Base-by-base conservation (phyloP, 2,797 vertebrate species). In the Paramormyrops hopkinsi region DNA sequence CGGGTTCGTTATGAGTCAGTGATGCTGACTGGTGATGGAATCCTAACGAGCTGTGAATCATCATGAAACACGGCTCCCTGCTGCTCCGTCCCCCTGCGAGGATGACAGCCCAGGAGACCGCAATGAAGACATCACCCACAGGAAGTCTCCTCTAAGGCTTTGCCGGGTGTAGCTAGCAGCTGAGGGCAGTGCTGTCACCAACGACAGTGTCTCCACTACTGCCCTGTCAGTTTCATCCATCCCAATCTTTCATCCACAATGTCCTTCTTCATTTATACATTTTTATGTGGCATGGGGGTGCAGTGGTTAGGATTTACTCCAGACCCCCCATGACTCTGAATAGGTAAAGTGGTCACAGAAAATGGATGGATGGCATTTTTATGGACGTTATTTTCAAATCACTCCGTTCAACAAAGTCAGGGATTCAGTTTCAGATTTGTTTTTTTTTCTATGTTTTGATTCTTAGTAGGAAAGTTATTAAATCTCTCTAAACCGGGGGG, bases 41-140 rank as follows among this genome's bases (percentile, higher is more conserved):
- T 53, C 19, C 50, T 19, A 84, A 89, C 22, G 54, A 89, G 76
- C 4, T 25, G 29, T 88, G 88, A 88, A 56, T 89, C 88, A 84
- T 11, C 2, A n/a, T 0, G 44, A 46, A 56, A 44, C 22, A 11
- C 22, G 19, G 82, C 56, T 65, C 46, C 88, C 76, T 48, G 51
- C 12, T 56, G 22, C 14, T 56, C 29, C 14, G 5, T 83, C 73
- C 14, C 76, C 11, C 48, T 33, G 14, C 2, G 51, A 56, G 22
- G 48, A 25, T 85, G 83, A 85, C 83, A 25, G 46, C 48, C 25
- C 11, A 14, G 50, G 46, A 25, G 11, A n/a, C 83, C n/a, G 0
- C 48, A 29, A 84, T 46, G 48, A 50, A 25, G 82, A 51, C 4
- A 85, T 85, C n/a, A 22, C 22, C 46, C 17, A 5, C 73, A 37